Evolutionary conservation across 2,888 invertebrate genomes (phyloP), one percentile per base, ranked within the genome.

Genomic region (Hypolimnas misippus): DNA sequence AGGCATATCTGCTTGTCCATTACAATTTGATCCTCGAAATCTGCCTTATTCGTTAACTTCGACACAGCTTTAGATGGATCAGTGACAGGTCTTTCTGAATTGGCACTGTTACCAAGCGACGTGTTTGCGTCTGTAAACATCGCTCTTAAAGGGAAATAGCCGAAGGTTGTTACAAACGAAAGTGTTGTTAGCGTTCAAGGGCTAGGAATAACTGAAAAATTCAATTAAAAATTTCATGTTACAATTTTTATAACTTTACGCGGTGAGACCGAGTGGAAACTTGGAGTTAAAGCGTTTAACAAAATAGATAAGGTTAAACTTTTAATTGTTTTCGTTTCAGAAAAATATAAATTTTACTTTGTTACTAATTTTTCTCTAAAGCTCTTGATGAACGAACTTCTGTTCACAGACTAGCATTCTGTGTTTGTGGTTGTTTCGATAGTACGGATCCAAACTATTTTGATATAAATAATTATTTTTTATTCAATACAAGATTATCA

Each of bases 121-220:
- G 78, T 84, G 81, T 84, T 85, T 81, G 77, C 78, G 77, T 77
- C 78, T 14, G 42, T 67, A 77, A 84, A 83, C 82, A 82, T 70
- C 73, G 76, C 72, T 73, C 75, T 78, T 72, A 74, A 70, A 75
- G 78, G 77, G 77, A 81, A 82, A 84, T 81, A 76, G 74, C 76
- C 76, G 76, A 79, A 84, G 83, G 82, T 82, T 85, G 80, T 86
- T 87, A 83, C 71, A 76, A 68, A 70, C 73, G 68, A 74, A 77
- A 82, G 80, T 81, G 79, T 81, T 73, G 71, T 72, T 75, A 57
- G 59, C 70, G 61, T 70, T 71, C 68, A 70, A 78, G 74, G 67
- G 74, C 69, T 65, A 71, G 64, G 67, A 76, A 79, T 82, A 82
- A 84, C 81, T 81, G 77, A 77, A 77, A 82, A 81, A 83, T 78